Conservation (phyloP, 2,888 invertebrate species). For the Himalopsyche japonica region DNA sequence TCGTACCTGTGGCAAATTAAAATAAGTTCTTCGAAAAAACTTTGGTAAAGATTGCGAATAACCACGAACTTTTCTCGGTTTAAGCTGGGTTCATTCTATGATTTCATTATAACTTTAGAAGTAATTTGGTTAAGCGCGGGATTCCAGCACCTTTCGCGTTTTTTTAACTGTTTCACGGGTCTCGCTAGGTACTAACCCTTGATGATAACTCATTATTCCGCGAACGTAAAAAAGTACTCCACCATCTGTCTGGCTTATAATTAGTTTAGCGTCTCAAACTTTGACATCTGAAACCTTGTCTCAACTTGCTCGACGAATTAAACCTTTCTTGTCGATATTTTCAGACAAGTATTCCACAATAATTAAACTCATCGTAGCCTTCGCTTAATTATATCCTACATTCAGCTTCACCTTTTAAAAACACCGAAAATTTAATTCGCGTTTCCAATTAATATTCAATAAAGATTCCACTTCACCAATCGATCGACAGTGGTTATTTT, state of each 20-base stretch:
- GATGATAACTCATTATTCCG: conserved; percentile 19
- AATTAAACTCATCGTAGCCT: background rate
- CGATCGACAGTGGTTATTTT: too few species aligned
- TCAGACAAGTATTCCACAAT: background rate
- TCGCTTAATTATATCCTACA: background rate
- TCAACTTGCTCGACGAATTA: background rate
- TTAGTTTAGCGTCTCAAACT: conserved; percentile 10
- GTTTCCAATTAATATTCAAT: too few species aligned
- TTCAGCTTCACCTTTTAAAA: background rate
- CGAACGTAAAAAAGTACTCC: background rate
- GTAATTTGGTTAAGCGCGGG: conserved; percentile 31
- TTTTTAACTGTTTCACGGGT: conserved; percentile 13
- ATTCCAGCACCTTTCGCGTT: background rate
- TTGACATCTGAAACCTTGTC: conserved; percentile 4
- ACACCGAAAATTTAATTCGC: too few species aligned
- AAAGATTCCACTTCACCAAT: too few species aligned
- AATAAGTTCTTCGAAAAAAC: conserved; percentile 30
- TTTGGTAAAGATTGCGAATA: conserved; percentile 28
- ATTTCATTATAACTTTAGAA: conserved; percentile 37
- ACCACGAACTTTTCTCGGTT: conserved; percentile 22
- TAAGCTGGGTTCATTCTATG: conserved; percentile 28
- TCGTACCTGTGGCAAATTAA: conserved; percentile 34
- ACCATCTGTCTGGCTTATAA: conserved; percentile 5
- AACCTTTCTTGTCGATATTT: background rate
- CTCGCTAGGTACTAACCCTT: background rate